Percentiles rank a stretch among this genome's conserved stretches.
Evolutionary conservation across 2,797 vertebrate species (phyloP).

Genomic region (Mormyrus proboscirostris): DNA sequence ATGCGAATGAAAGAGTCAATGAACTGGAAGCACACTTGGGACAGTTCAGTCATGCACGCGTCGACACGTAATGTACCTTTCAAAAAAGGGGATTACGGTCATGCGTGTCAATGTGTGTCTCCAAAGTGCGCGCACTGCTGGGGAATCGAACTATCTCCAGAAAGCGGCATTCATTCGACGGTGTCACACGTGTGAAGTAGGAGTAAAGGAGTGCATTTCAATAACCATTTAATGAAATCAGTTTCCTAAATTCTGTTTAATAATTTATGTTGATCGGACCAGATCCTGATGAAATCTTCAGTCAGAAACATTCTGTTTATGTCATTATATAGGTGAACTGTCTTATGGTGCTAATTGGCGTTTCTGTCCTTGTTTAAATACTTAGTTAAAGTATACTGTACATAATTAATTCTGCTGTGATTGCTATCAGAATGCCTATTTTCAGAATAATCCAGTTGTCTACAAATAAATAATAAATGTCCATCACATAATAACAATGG

Average conservation of each 20-base stretch:
- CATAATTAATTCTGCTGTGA: background rate
- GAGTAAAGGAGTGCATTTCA: background rate
- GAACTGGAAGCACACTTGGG: background rate
- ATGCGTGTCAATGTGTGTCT: background rate
- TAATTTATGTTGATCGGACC: background rate
- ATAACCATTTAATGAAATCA: background rate
- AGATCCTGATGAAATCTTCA: background rate
- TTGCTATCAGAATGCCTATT: background rate
- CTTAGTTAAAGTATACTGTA: background rate
- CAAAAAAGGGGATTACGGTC: background rate
- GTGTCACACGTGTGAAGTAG: background rate
- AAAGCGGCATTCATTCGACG: background rate
- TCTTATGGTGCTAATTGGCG: background rate
- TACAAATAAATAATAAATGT: background rate
- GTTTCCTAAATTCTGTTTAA: background rate
- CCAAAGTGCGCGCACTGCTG: background rate
- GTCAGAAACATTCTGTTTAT: background rate
- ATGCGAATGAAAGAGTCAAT: background rate
- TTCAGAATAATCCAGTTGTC: background rate
- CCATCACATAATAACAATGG: background rate
- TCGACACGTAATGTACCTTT: background rate
- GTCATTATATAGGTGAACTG: background rate
- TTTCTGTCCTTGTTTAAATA: background rate
- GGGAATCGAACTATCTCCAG: background rate
- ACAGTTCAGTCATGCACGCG: background rate